Evolutionary conservation across 2,113 vertebrate species (phyloP), one percentile per base, ranked within the genome.

Genomic region (Neolamprologus toae): DNA sequence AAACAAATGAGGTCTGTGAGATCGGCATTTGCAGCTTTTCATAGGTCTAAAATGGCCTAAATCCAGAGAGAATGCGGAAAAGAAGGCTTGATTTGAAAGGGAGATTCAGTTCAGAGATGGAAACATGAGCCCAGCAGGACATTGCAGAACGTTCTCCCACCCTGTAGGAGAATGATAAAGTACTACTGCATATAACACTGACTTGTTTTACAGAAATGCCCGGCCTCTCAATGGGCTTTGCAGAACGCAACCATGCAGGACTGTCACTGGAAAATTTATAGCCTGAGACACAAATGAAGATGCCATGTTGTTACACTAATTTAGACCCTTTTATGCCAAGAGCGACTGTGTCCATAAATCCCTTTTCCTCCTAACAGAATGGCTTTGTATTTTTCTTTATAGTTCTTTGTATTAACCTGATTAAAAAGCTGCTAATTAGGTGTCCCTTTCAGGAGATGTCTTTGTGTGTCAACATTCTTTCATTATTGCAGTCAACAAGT

Each of bases 1-100:
- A 51, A 51, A 78, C 92, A 93, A 94, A 94, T 92, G 87, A 92
- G 85, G 88, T 92, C 92, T 92, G 91, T 91, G 91, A 91, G 93
- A 92, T 90, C 88, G 83, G 85, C 84, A 86, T 91, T 91, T 89
- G 91, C 90, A 90, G 93, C 93, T 93, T 92, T 93, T 92, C 89
- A 91, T 91, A 82, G 86, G 84, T 89, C 28, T 73, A 90, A 90
- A 92, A 85, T 90, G 82, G 90, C 88, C 85, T 11, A 87, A 90
- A 92, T 92, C 88, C 92, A 8, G 14, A 12, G 83, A 90, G 90
- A 90, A 85, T 19, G 7, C 82, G 63, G 59, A 16, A 71, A 71
- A 2, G 54, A 33, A 17, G 49, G 78, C 66, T 61, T 76, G 90
- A 92, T 92, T 83, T 87, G 73, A 87, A 87, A 87, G 78, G 82